Evolutionary conservation across 1,140 invertebrate genomes (phyloP).

Genomic region (Procambarus clarkii): DNA sequence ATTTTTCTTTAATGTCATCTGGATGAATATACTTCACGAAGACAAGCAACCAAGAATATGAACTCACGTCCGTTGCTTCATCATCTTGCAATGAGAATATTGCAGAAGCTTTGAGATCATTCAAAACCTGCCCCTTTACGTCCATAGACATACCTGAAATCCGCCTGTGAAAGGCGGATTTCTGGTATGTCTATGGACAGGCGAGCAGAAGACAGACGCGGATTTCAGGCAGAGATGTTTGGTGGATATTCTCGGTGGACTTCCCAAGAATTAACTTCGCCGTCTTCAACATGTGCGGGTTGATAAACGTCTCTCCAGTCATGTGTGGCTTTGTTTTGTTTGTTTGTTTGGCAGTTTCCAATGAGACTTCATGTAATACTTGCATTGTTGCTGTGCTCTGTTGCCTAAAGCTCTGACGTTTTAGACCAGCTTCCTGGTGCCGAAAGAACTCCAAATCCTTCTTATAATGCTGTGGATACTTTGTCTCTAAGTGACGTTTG

Average conservation of each 20-base stretch:
- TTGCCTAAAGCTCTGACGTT: slow-evolving; percentile 51
- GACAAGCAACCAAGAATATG: slow-evolving; percentile 29
- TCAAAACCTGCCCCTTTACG: slow-evolving; percentile 47
- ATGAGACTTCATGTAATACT: slow-evolving; percentile 51
- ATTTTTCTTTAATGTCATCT: neutral
- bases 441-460: slow-evolving; percentile 54
- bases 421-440: slow-evolving; percentile 31
- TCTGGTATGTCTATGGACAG: neutral
- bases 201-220: no score
- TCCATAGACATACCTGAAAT: slow-evolving; percentile 38
- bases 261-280: slow-evolving; percentile 39
- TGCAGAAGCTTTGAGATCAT: slow-evolving; percentile 53
- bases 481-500: slow-evolving; percentile 55
- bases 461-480: slow-evolving; percentile 47
- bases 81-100: slow-evolving; percentile 41
- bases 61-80: slow-evolving; percentile 45
- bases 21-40: neutral
- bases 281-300: slow-evolving; percentile 49
- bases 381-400: slow-evolving; percentile 34
- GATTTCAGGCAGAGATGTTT: slow-evolving; percentile 19
- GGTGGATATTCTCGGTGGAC: slow-evolving; percentile 36
- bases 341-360: slow-evolving; percentile 58
- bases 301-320: slow-evolving; percentile 57
- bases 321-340: slow-evolving; percentile 38
- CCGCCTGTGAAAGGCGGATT: slow-evolving; percentile 55